These are phyloP conservation scores for Sceloporus undulatus DNA, from an alignment of 2,113 vertebrate species.

Conservation along the genomic window DNA sequence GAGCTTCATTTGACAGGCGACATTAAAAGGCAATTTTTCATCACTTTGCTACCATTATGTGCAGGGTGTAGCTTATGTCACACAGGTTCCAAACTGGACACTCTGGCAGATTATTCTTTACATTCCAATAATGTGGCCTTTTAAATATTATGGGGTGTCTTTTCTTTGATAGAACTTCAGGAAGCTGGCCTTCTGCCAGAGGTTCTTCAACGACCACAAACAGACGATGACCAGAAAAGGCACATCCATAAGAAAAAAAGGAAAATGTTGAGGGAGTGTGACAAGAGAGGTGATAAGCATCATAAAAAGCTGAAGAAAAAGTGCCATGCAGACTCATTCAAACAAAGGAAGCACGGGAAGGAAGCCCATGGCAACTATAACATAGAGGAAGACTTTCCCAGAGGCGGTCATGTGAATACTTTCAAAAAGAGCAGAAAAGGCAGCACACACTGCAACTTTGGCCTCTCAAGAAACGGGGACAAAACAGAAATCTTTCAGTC, in stretches of 20 bases:
- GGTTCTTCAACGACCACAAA: background rate
- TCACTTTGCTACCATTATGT: background rate
- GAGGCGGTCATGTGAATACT: slow-evolving; percentile 43
- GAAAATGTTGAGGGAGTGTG: slow-evolving; percentile 49
- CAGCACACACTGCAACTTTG: background rate
- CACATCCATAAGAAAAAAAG: slow-evolving; percentile 49
- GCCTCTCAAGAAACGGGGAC: slow-evolving; percentile 30
- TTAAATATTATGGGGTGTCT: slow-evolving; percentile 17
- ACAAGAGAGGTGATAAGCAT: slow-evolving; percentile 22
- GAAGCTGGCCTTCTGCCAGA: slow-evolving; percentile 74
- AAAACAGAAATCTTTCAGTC: slow-evolving; percentile 17
- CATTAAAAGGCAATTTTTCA: background rate
- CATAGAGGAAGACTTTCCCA: slow-evolving; percentile 70
- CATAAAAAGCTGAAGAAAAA: slow-evolving; percentile 26
- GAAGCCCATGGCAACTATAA: background rate
- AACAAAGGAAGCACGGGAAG: slow-evolving; percentile 42
- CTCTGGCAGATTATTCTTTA: background rate
- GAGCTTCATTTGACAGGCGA: too few species aligned
- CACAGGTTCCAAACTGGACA: rapidly evolving
- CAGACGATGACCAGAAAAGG: slow-evolving; percentile 11
- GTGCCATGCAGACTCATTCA: background rate
- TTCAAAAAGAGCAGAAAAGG: slow-evolving; percentile 33
- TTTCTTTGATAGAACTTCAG: slow-evolving; percentile 77
- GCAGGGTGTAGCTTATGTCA: background rate
- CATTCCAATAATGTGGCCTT: background rate